phyloP scores from a whole-genome alignment of 2,797 vertebrate genomes.

The Melanotaenia nigrans region DNA sequence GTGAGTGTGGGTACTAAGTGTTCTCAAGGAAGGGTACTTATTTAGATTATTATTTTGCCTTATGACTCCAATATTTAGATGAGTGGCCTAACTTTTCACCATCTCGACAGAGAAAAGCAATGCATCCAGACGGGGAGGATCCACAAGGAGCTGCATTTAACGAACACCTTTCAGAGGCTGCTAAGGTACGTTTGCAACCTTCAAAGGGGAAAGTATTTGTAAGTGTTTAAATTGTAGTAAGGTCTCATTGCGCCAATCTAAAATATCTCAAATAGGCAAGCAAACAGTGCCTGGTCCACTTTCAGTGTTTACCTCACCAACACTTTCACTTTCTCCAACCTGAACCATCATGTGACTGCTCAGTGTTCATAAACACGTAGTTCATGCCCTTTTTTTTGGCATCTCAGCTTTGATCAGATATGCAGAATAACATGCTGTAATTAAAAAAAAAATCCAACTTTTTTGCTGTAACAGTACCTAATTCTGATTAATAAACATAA shows the following conservation, averaged over 20 bases:
- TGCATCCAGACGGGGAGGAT: constrained; percentile 17
- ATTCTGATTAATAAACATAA: not conserved
- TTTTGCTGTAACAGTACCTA: not conserved
- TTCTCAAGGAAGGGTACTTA: not conserved
- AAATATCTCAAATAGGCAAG: not conserved
- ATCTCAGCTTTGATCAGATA: not conserved
- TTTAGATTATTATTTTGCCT: not conserved
- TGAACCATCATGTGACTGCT: not conserved
- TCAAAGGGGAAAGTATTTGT: not conserved
- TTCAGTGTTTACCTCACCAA: not conserved
- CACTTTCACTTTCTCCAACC: not conserved
- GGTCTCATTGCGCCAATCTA: not conserved
- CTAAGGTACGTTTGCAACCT: constrained; percentile 55
- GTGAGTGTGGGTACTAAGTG: constrained; percentile 25
- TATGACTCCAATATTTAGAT: accelerated
- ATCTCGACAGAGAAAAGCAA: constrained; percentile 51
- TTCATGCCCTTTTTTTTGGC: no score
- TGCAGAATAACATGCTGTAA: not conserved
- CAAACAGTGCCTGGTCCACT: not conserved
- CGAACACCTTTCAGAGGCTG: constrained; percentile 77
- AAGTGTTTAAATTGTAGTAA: no score
- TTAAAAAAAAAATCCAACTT: no score
- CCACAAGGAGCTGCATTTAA: constrained; percentile 59
- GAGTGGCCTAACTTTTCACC: not conserved
- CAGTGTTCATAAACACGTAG: not conserved